A percentile compares a stretch with the other conserved stretches of the same genome.
Conservation (phyloP, 2,888 invertebrate genomes). For the Drosophila merina region DNA sequence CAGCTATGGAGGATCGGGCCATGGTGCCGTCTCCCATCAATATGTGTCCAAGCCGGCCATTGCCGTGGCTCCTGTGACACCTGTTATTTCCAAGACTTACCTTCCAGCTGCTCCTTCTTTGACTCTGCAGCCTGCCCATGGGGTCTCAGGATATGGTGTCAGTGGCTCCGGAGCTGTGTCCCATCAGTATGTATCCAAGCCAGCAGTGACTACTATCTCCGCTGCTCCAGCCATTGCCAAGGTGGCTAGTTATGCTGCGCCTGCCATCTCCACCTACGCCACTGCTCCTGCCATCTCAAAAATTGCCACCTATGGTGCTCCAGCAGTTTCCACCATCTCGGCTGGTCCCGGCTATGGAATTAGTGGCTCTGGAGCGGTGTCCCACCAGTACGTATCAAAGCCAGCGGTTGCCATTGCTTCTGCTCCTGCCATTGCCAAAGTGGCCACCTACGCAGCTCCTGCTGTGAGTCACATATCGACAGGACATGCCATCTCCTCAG, state of each 20-base stretch:
- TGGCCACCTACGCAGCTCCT: constrained; percentile 47
- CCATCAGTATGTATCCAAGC: constrained; percentile 72
- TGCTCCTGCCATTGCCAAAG: constrained; percentile 65
- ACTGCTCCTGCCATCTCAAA: constrained; percentile 53
- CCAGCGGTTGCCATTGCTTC: constrained; percentile 51
- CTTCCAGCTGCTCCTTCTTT: constrained; percentile 16
- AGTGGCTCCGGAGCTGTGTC: constrained; percentile 58
- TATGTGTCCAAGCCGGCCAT: constrained; percentile 40
- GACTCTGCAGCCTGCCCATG: constrained; percentile 17
- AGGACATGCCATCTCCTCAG: constrained; percentile 39
- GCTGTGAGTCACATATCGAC: constrained; percentile 33
- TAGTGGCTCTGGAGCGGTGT: constrained; percentile 40
- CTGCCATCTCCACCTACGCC: constrained; percentile 66
- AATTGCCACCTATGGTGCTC: constrained; percentile 22
- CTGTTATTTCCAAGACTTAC: constrained; percentile 22
- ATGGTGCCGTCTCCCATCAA: constrained; percentile 53
- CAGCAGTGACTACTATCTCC: constrained; percentile 51
- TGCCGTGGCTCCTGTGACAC: constrained; percentile 42
- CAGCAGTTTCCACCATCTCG: constrained; percentile 21
- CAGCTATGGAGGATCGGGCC: constrained; percentile 28
- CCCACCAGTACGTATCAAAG: constrained; percentile 72
- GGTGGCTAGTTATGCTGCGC: constrained; percentile 52
- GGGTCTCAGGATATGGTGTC: constrained; percentile 31
- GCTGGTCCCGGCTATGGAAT: constrained; percentile 22
- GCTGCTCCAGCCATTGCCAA: constrained; percentile 51